Evolutionary conservation across 2,797 vertebrate genomes (phyloP).

Genomic region (Acipenser oxyrinchus): DNA sequence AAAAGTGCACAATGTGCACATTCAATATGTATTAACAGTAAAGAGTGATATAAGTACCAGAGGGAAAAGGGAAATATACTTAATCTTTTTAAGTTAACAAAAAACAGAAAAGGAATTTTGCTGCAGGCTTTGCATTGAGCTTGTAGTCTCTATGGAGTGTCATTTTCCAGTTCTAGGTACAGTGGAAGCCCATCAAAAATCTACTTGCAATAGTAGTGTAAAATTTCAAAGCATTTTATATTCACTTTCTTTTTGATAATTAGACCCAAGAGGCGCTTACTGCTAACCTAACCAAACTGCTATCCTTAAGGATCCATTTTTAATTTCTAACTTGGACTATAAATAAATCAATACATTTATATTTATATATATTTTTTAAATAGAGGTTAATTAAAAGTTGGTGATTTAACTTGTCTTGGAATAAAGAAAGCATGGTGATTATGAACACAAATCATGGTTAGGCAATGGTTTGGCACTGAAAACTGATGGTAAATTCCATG

Average conservation of each 20-base stretch:
- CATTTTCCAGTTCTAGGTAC: slow-evolving; percentile 21
- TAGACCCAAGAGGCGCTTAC: slow-evolving; percentile 31
- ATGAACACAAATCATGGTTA: slow-evolving; percentile 15
- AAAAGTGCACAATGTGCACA: slow-evolving; percentile 9
- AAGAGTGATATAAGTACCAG: slow-evolving; percentile 16
- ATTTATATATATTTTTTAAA: slow-evolving; percentile 8
- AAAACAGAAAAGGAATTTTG: slow-evolving; percentile 18
- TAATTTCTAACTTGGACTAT: slow-evolving; percentile 28
- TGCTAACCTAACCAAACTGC: slow-evolving; percentile 29
- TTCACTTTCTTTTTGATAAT: slow-evolving; percentile 37
- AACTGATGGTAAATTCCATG: too few species aligned
- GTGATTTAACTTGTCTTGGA: slow-evolving; percentile 24
- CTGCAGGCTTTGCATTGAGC: slow-evolving; percentile 11
- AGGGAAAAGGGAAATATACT: slow-evolving; percentile 20
- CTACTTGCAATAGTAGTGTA: slow-evolving; percentile 22
- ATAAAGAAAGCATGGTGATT: slow-evolving; percentile 21
- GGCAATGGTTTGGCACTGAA: not conserved
- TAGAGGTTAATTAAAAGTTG: slow-evolving; percentile 24
- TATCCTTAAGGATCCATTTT: slow-evolving; percentile 28
- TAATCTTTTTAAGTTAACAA: slow-evolving; percentile 20
- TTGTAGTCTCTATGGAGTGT: slow-evolving; percentile 22
- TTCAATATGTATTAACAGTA: slow-evolving; percentile 27
- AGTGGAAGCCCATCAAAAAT: slow-evolving; percentile 29
- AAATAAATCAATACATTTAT: slow-evolving; percentile 27
- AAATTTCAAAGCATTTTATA: slow-evolving; percentile 27